Evolutionary conservation across 2,888 invertebrate species (phyloP), one percentile per base, ranked within the genome.

Genomic region (Iselma pallidipennis): DNA sequence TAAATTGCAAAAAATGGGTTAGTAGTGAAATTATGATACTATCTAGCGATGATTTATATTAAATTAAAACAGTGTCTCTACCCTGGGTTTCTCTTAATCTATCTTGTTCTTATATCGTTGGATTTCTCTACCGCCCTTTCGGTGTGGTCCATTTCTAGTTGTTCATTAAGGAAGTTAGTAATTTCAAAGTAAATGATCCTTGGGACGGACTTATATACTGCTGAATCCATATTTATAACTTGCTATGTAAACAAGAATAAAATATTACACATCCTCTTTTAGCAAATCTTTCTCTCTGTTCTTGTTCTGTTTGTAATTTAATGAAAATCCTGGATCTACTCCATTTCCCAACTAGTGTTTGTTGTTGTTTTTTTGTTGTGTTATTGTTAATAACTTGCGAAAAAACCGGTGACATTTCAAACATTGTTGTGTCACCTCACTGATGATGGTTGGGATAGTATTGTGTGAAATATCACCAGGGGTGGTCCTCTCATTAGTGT

Each of bases 401-500:
- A n/a, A n/a, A n/a, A n/a, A n/a, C n/a, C n/a, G n/a, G n/a, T n/a
- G n/a, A n/a, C n/a, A n/a, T n/a, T n/a, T n/a, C n/a, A n/a, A n/a
- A n/a, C n/a, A n/a, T n/a, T n/a, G n/a, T n/a, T n/a, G n/a, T n/a
- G n/a, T n/a, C n/a, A n/a, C n/a, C n/a, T n/a, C n/a, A n/a, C n/a
- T n/a, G n/a, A n/a, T n/a, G n/a, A n/a, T n/a, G n/a, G n/a, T n/a
- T n/a, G n/a, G n/a, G n/a, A n/a, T n/a, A n/a, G n/a, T n/a, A n/a
- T n/a, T n/a, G 19, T 45, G 57, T 65, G 57, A 65, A 57, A 65
- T 58, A 65, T 64, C 58, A 52, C 52, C 49, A 48, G 51, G 54
- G 63, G 63, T 50, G 60, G 63, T 26, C 37, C 49, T 49, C 65
- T 61, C 61, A 65, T 65, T 62, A 65, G 61, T 33, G 59, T 48